phyloP scores from a whole-genome alignment of 1,140 invertebrate genomes.

The Apis mellifera region Amel_HAv3.1 CM009932.2:12792501-12793000 shows the following conservation, averaged over 20 bases:
- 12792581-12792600: conserved; percentile 64
- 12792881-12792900: conserved; percentile 80
- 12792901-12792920: conserved; percentile 76
- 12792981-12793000: background rate
- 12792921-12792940: conserved; percentile 43
- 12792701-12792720: conserved; percentile 38
- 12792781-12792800: conserved; percentile 6
- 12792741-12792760: conserved; percentile 4
- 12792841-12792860: conserved; percentile 72
- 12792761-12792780: conserved; percentile 18
- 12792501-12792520: conserved; percentile 15
- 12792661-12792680: conserved; percentile 1
- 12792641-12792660: conserved; percentile 32
- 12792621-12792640: conserved; percentile 33
- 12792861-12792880: conserved; percentile 79
- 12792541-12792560: conserved; percentile 59
- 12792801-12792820: conserved; percentile 25
- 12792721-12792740: conserved; percentile 15
- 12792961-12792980: conserved; percentile 13
- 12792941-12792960: conserved; percentile 21
- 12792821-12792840: conserved; percentile 51
- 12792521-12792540: conserved; percentile 42
- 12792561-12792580: conserved; percentile 53
- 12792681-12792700: background rate
- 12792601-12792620: conserved; percentile 59